Evolutionary conservation across 2,113 vertebrate genomes (phyloP).

Genomic region (Picathartes gymnocephalus): DNA sequence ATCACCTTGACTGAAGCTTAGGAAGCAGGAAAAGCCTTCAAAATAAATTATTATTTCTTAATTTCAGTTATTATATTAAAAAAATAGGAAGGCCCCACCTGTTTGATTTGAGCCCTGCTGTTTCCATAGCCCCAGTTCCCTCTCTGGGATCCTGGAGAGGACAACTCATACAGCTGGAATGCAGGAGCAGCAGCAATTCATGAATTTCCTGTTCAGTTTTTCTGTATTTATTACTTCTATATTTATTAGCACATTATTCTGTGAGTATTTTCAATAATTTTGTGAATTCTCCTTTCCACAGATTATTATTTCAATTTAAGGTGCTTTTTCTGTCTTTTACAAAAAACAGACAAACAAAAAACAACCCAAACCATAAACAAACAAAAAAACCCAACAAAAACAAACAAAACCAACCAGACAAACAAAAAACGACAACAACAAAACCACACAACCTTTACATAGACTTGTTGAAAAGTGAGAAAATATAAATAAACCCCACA

Average conservation of each 20-base stretch:
- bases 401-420: too few species aligned
- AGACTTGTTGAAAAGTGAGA: not conserved
- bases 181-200: not conserved
- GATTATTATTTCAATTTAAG: not conserved
- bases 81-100: not conserved
- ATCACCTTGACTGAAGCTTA: not conserved
- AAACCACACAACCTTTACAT: not conserved
- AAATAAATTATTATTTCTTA: not conserved
- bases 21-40: not conserved
- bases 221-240: not conserved
- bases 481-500: not conserved
- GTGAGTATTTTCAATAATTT: not conserved
- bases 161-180: rapidly evolving
- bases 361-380: too few species aligned
- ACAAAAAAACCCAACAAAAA: too few species aligned
- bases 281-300: not conserved
- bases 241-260: not conserved
- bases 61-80: not conserved
- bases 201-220: not conserved
- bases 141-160: not conserved
- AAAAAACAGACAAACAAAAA: not conserved
- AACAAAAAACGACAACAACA: too few species aligned
- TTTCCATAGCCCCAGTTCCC: not conserved
- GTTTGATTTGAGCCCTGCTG: not conserved
- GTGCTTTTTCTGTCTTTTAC: not conserved